phyloP scores from a whole-genome alignment of 2,888 invertebrate genomes.

The Aricia artaxerxes region DNA sequence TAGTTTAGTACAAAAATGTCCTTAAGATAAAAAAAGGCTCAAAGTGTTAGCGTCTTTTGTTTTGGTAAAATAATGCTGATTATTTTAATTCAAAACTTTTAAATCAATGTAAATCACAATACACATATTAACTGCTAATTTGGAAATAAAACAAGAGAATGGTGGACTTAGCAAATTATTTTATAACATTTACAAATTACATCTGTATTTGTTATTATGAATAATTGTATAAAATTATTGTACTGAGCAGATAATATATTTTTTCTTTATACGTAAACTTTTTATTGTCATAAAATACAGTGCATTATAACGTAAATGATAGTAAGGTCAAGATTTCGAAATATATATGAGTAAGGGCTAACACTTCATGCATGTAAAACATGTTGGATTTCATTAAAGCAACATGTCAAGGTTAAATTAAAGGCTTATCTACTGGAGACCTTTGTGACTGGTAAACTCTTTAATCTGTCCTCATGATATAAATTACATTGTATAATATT shows the following conservation, averaged over 20 bases:
- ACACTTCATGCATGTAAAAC: conserved; percentile 11
- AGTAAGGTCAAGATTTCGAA: not conserved
- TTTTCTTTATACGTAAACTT: too few species aligned
- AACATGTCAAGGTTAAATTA: conserved; percentile 4
- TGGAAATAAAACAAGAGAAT: too few species aligned
- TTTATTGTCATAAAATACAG: not conserved
- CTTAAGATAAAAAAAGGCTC: not conserved
- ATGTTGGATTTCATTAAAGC: conserved; percentile 16
- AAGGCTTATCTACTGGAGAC: not conserved
- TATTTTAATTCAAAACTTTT: too few species aligned
- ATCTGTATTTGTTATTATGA: too few species aligned
- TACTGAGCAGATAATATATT: too few species aligned
- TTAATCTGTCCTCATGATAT: not conserved
- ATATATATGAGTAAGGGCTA: not conserved
- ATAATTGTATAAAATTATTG: too few species aligned
- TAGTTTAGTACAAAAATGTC: not conserved
- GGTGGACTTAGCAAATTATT: too few species aligned
- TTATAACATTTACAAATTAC: too few species aligned
- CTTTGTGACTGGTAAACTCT: not conserved
- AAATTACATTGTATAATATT: not conserved
- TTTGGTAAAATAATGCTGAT: not conserved
- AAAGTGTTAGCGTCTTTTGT: not conserved
- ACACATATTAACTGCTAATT: too few species aligned
- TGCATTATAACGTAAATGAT: not conserved
- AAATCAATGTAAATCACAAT: too few species aligned